Evolutionary conservation across 2,888 invertebrate genomes (phyloP).

Genomic region (Hetaerina titia): DNA sequence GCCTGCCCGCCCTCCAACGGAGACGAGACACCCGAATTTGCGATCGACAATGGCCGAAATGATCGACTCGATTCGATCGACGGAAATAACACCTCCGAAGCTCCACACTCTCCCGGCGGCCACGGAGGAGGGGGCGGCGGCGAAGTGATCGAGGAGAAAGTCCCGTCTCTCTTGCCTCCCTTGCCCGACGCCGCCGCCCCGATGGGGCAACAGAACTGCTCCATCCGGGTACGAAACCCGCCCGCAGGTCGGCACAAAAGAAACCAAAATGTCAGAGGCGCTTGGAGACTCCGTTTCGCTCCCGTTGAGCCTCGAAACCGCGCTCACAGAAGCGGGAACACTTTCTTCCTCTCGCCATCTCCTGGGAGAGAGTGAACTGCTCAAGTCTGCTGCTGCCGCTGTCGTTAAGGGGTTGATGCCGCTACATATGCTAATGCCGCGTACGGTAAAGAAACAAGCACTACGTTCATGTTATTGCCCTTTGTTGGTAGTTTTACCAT

Average conservation of each 20-base stretch:
- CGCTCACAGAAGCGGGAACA: neutral
- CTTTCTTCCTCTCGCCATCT: neutral
- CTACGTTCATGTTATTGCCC: conserved; percentile 9
- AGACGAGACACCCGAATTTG: too few species aligned
- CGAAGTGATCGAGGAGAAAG: too few species aligned
- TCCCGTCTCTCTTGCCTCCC: too few species aligned
- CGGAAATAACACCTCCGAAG: too few species aligned
- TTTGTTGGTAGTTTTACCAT: conserved; percentile 2
- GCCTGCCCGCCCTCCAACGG: too few species aligned
- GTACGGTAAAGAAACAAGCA: neutral
- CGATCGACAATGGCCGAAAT: too few species aligned
- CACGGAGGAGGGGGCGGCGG: too few species aligned
- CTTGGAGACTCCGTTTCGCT: neutral
- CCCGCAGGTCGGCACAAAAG: neutral
- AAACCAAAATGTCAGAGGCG: neutral
- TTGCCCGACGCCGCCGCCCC: too few species aligned
- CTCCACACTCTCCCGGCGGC: too few species aligned
- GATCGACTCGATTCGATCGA: too few species aligned
- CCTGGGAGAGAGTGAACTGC: neutral
- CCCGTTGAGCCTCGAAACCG: neutral
- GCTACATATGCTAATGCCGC: neutral
- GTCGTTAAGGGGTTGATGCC: neutral
- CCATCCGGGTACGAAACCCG: neutral
- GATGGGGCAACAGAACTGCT: too few species aligned
- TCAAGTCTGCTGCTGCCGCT: neutral